A percentile compares a stretch with the other conserved stretches of the same genome.
Conservation (phyloP, 2,797 vertebrate genomes). For the Takifugu rubripes region DNA sequence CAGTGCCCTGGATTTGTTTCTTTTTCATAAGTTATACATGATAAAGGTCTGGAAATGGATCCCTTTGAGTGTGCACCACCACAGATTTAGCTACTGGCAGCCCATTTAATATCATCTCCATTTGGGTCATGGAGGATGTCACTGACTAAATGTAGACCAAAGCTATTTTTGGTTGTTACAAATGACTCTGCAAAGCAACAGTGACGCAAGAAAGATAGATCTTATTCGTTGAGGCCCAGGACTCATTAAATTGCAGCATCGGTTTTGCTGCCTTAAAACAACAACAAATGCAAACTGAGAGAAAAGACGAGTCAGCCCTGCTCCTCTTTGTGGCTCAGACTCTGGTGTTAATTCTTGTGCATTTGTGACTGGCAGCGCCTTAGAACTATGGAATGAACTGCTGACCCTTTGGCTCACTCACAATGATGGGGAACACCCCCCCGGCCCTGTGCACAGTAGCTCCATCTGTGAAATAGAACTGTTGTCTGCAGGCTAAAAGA, state of each 20-base stretch:
- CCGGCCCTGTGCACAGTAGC: constrained; percentile 13
- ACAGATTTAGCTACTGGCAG: constrained; percentile 50
- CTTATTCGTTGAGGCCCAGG: constrained; percentile 31
- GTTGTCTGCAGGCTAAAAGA: constrained; percentile 66
- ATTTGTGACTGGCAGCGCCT: constrained; percentile 47
- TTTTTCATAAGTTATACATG: constrained; percentile 5
- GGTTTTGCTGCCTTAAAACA: constrained; percentile 15
- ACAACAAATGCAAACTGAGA: constrained; percentile 17
- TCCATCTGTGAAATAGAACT: constrained; percentile 52
- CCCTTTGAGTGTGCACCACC: constrained; percentile 23
- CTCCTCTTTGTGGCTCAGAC: constrained; percentile 30
- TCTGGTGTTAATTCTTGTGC: constrained; percentile 21
- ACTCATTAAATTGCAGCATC: constrained; percentile 26
- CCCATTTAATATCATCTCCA: constrained; percentile 57
- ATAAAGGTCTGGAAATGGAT: constrained; percentile 27
- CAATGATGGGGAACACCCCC: constrained; percentile 25
- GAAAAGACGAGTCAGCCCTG: constrained; percentile 12
- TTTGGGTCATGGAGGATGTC: constrained; percentile 63
- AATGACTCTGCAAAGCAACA: constrained; percentile 61
- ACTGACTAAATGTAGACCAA: constrained; percentile 66
- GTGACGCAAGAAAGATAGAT: constrained; percentile 52
- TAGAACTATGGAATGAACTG: constrained; percentile 58
- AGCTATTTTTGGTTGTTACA: constrained; percentile 64
- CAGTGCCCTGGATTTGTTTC: not conserved
- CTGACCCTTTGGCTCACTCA: constrained; percentile 53